These are phyloP conservation scores for Molossus molossus DNA, from an alignment of 2,797 vertebrate genomes.

Conservation along the genomic window DNA sequence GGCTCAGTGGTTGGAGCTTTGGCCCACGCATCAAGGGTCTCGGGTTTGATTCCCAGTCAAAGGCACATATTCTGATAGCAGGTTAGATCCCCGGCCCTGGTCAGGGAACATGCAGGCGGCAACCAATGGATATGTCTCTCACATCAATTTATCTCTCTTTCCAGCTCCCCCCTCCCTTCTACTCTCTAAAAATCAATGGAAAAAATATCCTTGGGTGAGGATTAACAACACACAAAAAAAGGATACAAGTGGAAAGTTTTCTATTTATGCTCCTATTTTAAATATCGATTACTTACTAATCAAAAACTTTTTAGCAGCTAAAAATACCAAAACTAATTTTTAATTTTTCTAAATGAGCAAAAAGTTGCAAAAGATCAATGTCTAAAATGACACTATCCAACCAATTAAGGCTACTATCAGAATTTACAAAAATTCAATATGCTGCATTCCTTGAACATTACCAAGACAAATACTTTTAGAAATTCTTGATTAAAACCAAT, in stretches of 20 bases:
- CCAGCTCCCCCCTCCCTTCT: too few relatives aligned
- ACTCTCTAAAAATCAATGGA: too few relatives aligned
- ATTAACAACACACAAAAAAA: not conserved
- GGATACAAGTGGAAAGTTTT: not conserved
- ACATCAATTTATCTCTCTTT: too few relatives aligned
- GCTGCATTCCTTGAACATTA: not conserved
- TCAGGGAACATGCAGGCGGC: too few relatives aligned
- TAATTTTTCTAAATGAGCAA: conserved; percentile 1
- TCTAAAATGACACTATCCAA: conserved; percentile 47
- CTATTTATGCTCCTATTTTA: not conserved
- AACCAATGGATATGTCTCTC: too few relatives aligned
- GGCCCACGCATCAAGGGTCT: too few relatives aligned
- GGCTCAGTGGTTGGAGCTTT: too few relatives aligned
- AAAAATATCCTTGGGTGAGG: too few relatives aligned
- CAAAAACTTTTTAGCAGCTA: conserved; percentile 19
- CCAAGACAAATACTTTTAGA: not conserved
- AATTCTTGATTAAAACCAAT: not conserved
- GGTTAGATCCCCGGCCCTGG: too few relatives aligned
- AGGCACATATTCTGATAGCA: too few relatives aligned
- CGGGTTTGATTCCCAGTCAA: too few relatives aligned
- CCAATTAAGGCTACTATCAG: not conserved
- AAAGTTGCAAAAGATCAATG: not conserved
- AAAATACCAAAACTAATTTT: conserved; percentile 52
- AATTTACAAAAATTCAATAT: conserved; percentile 10
- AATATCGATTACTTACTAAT: conserved; percentile 23